A percentile compares a stretch with the other conserved stretches of the same genome.
Conservation (phyloP, 2,888 invertebrate genomes). For the Morpho helenor region DNA sequence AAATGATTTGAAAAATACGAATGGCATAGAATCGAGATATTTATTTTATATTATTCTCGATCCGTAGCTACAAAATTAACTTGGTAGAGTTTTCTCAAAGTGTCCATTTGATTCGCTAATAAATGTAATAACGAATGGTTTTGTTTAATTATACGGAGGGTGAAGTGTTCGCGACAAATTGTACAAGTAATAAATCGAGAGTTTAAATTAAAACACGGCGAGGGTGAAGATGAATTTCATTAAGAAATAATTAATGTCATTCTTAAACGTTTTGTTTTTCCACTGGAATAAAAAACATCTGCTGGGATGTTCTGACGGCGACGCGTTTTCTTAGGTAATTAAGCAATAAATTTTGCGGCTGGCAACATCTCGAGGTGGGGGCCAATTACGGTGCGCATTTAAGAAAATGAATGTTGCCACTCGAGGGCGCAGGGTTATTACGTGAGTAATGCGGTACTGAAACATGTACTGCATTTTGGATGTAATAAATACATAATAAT, state of each 20-base stretch:
- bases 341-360: constrained; percentile 78
- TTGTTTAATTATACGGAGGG: constrained; percentile 34
- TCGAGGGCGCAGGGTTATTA: constrained; percentile 38
- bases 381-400: constrained; percentile 69
- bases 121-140: constrained; percentile 63
- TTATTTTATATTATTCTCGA: constrained; percentile 5
- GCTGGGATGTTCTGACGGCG: constrained; percentile 58
- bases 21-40: constrained; percentile 5
- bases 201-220: constrained; percentile 73
- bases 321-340: constrained; percentile 78
- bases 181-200: constrained; percentile 74
- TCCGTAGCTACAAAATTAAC: not conserved
- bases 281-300: constrained; percentile 76
- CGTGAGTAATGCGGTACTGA: constrained; percentile 22
- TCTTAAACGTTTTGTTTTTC: constrained; percentile 78
- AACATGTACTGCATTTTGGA: not conserved
- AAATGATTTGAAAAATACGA: constrained; percentile 19
- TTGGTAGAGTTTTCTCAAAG: constrained; percentile 23
- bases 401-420: constrained; percentile 70
- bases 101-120: constrained; percentile 60
- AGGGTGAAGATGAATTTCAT: constrained; percentile 79
- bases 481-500: not conserved
- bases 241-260: constrained; percentile 80
- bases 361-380: constrained; percentile 73
- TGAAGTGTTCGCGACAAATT: constrained; percentile 65